Percentiles rank a stretch among this genome's conserved stretches.
These are phyloP conservation scores for Pangasius mekongensis DNA, from an alignment of 2,797 vertebrate species.

Conservation along the genomic window DNA sequence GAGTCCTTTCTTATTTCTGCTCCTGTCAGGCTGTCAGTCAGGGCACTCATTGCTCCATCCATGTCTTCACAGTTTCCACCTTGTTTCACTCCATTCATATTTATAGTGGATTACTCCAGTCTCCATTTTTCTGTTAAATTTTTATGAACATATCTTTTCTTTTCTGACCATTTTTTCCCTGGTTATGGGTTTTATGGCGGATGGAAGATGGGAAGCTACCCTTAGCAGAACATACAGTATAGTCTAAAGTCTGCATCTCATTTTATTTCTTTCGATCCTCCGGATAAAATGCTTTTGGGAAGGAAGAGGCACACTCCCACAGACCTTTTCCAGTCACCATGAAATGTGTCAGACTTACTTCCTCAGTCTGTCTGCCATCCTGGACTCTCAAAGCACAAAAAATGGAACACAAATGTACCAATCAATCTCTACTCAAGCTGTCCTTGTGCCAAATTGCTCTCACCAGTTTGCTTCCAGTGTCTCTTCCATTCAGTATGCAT, in stretches of 20 bases:
- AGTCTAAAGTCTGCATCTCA: not conserved
- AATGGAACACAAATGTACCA: not conserved
- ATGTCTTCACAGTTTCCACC: not conserved
- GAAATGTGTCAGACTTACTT: conserved; percentile 1
- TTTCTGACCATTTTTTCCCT: not conserved
- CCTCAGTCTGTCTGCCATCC: not conserved
- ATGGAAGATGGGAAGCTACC: not conserved
- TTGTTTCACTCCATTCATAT: not conserved
- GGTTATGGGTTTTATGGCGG: not conserved
- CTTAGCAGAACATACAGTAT: not conserved
- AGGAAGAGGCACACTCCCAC: not conserved
- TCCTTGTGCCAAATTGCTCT: conserved; percentile 7
- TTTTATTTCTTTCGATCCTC: not conserved
- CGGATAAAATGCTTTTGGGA: not conserved
- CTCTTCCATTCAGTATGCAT: not conserved
- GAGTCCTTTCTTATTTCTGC: not conserved
- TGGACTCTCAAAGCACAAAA: not conserved
- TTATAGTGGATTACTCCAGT: not conserved
- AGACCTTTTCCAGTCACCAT: conserved; percentile 16
- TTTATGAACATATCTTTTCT: not conserved
- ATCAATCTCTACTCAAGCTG: not conserved
- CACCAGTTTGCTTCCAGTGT: not conserved
- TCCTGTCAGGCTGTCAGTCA: conserved; percentile 2
- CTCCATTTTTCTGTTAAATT: not conserved
- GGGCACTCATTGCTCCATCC: not conserved